Conservation (phyloP, 2,113 vertebrate species). For the Ifrita kowaldi region DNA sequence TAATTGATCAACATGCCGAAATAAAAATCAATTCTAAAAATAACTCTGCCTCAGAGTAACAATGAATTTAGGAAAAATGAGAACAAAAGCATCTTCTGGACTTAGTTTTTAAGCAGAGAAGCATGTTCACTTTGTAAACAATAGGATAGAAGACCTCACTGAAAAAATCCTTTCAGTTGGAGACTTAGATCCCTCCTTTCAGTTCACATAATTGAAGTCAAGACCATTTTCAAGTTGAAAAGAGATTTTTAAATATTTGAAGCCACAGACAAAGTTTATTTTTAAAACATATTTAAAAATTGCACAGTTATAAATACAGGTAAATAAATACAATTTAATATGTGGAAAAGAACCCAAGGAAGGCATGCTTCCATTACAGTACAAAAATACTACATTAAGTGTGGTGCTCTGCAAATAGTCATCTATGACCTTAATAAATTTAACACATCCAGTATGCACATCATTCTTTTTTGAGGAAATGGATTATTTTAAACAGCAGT, state of each 20-base stretch:
- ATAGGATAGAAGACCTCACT: neutral
- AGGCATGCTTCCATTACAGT: slow-evolving; percentile 77
- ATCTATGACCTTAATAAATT: slow-evolving; percentile 59
- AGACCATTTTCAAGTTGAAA: neutral
- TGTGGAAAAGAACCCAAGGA: slow-evolving; percentile 74
- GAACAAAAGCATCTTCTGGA: neutral
- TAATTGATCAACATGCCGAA: neutral
- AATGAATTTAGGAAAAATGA: neutral
- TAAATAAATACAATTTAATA: slow-evolving; percentile 77
- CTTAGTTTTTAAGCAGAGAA: neutral
- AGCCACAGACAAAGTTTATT: slow-evolving; percentile 80
- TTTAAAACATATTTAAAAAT: slow-evolving; percentile 80
- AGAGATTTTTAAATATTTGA: slow-evolving; percentile 60
- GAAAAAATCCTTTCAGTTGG: neutral
- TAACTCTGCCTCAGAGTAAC: neutral
- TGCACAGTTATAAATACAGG: slow-evolving; percentile 70
- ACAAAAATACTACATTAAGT: slow-evolving; percentile 77
- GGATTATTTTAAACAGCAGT: slow-evolving; percentile 68
- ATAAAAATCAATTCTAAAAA: neutral
- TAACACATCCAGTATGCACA: slow-evolving; percentile 57
- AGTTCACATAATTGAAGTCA: neutral
- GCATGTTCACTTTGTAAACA: neutral
- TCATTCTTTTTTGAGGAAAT: slow-evolving; percentile 48
- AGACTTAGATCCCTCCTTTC: neutral
- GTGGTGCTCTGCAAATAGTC: slow-evolving; percentile 66